Percentiles rank a stretch among this genome's conserved stretches.
These are phyloP conservation scores for Cygnus buccinator DNA, from an alignment of 2,113 vertebrate species.

Conservation along the genomic window DNA sequence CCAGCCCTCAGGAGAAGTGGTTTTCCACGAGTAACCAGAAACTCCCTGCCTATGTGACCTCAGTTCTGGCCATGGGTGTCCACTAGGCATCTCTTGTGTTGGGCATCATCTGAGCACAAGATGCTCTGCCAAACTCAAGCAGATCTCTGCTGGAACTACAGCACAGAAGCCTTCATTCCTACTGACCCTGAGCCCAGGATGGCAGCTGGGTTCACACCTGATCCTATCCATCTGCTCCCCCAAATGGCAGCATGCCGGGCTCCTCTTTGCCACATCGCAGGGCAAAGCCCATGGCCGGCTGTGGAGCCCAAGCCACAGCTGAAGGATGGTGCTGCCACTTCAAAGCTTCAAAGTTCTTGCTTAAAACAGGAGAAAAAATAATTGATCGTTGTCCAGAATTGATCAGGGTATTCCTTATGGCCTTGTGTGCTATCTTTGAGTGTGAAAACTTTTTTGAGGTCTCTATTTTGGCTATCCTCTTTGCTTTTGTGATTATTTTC, in stretches of 20 bases:
- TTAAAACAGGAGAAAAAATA: background rate
- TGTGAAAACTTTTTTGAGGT: background rate
- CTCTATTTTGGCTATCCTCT: background rate
- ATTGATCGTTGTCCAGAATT: rapidly evolving
- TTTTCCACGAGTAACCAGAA: background rate
- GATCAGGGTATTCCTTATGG: background rate
- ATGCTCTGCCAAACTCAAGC: background rate
- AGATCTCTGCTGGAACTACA: background rate
- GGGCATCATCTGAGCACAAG: background rate
- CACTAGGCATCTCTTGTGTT: background rate
- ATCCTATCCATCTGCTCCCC: background rate
- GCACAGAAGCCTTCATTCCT: background rate
- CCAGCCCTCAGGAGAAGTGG: background rate
- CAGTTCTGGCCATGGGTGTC: background rate
- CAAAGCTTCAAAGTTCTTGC: background rate
- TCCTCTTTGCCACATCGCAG: rapidly evolving
- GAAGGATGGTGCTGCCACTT: background rate
- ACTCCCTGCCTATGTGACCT: background rate
- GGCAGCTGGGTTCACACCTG: rapidly evolving
- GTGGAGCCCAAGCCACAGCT: rapidly evolving
- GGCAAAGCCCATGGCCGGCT: rapidly evolving
- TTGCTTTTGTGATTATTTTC: background rate
- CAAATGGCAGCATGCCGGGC: rapidly evolving
- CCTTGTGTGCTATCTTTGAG: rapidly evolving
- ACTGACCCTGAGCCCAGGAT: rapidly evolving